A percentile compares a stretch with the other conserved stretches of the same genome.
Evolutionary conservation across 2,113 vertebrate genomes (phyloP).

Genomic region (Dipodomys spectabilis): DNA sequence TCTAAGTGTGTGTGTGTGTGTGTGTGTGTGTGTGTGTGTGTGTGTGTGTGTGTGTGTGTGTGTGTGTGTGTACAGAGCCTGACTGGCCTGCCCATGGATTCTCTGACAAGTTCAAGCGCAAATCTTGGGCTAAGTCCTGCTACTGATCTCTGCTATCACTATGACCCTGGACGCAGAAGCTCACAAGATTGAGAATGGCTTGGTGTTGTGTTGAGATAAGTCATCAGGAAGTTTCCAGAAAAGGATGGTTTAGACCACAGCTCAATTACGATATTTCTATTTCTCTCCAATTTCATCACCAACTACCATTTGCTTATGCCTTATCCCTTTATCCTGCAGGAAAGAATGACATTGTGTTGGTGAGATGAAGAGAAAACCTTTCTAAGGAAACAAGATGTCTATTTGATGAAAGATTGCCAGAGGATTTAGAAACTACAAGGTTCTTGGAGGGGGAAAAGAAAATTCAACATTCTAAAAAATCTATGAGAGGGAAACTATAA

Average conservation of each 20-base stretch:
- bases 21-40: too few species aligned
- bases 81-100: background rate
- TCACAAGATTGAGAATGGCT: background rate
- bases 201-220: background rate
- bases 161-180: background rate
- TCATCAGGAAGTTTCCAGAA: background rate
- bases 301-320: background rate
- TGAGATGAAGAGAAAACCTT: background rate
- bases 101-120: background rate
- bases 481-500: conserved; percentile 52
- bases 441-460: conserved; percentile 12
- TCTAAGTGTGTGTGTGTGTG: background rate
- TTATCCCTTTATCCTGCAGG: background rate
- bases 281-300: background rate
- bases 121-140: background rate
- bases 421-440: background rate
- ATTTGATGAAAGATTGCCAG: background rate
- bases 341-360: background rate
- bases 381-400: background rate
- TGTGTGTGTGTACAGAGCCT: background rate
- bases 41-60: too few species aligned
- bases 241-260: background rate
- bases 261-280: background rate
- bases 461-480: conserved; percentile 56
- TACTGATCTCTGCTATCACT: background rate